Evolutionary conservation across 2,113 vertebrate species (phyloP).

Genomic region (Odontesthes bonariensis): DNA sequence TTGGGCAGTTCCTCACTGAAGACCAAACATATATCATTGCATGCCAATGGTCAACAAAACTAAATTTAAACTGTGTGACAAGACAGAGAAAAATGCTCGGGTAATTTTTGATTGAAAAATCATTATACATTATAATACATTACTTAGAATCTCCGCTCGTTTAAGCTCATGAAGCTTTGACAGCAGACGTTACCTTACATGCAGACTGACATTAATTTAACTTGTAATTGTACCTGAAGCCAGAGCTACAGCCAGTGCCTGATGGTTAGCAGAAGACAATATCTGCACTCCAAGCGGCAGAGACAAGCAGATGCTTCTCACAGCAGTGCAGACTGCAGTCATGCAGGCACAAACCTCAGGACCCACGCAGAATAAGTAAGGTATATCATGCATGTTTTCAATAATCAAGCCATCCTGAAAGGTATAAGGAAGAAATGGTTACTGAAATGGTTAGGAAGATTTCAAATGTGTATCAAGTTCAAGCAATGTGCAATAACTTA

Average conservation of each 20-base stretch:
- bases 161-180: no score
- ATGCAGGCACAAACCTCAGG: constrained; percentile 87
- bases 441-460: neutral
- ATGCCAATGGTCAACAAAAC: no score
- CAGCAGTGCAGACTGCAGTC: constrained; percentile 78
- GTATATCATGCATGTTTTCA: constrained; percentile 92
- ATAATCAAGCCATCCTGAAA: constrained; percentile 87
- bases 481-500: constrained; percentile 62
- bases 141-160: no score
- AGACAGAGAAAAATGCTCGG: no score
- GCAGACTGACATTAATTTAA: neutral
- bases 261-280: constrained; percentile 85
- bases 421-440: neutral
- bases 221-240: constrained; percentile 92
- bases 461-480: neutral
- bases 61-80: no score
- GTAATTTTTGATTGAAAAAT: no score
- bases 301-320: constrained; percentile 77
- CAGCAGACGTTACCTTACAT: no score
- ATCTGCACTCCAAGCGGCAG: constrained; percentile 86
- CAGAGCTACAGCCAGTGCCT: constrained; percentile 85
- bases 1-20: neutral
- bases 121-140: no score
- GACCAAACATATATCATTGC: neutral
- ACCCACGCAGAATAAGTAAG: constrained; percentile 81